These are phyloP conservation scores for Nasua narica DNA, from an alignment of 2,797 vertebrate species.

Conservation along the genomic window DNA sequence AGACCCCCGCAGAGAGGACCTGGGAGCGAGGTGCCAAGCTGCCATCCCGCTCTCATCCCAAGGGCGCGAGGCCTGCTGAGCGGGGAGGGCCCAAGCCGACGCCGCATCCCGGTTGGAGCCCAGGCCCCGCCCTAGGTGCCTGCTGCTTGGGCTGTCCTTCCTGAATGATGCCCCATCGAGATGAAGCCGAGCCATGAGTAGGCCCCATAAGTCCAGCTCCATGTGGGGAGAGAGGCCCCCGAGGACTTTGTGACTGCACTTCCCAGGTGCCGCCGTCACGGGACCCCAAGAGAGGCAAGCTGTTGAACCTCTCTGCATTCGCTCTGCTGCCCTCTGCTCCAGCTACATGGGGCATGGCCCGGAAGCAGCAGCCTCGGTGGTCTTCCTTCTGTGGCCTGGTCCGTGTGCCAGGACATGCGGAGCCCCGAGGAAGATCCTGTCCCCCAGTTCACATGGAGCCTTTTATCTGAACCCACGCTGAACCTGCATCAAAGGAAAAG, in stretches of 20 bases:
- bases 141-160: accelerated
- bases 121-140: not conserved
- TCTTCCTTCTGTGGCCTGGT: not conserved
- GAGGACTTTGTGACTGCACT: accelerated
- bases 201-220: not conserved
- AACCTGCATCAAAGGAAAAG: not conserved
- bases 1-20: not conserved
- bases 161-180: accelerated
- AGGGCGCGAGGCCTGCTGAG: accelerated
- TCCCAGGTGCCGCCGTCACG: accelerated
- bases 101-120: not conserved
- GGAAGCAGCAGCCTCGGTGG: not conserved
- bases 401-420: not conserved
- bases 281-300: not conserved
- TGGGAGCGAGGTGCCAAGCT: not conserved
- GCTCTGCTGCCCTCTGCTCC: not conserved
- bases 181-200: not conserved
- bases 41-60: accelerated
- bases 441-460: accelerated
- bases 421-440: not conserved
- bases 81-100: accelerated
- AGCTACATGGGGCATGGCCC: accelerated
- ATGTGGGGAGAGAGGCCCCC: not conserved
- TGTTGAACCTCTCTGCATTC: too few relatives aligned
- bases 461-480: not conserved